Base-by-base conservation (phyloP, 2,888 invertebrate species). In the Leptinotarsa peninsularis region DNA sequence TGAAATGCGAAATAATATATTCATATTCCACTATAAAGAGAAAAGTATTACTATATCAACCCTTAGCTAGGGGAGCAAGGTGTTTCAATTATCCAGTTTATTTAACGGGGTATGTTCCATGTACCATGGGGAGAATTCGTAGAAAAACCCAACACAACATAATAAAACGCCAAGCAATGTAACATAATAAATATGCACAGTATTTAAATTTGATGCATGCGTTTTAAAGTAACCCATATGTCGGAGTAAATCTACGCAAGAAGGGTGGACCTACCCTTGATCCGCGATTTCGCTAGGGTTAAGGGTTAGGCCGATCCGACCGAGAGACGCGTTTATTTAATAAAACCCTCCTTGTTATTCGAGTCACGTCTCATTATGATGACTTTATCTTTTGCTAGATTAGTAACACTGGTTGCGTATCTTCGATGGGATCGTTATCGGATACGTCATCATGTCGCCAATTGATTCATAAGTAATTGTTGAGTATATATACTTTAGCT, bases 141-240 rank as follows among this genome's bases (percentile, higher is more conserved):
- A 27, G 15, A 14, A 63, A 63, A 63, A 63, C 15, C 5, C 60
- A 27, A 63, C 7, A 43, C 17, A 63, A 63, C 63, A 63, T 43
- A 63, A 33, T 63, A n/a, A 63, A 63, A 43, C 63, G 17, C 43
- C 4, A 43, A 63, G 63, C n/a, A 63, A 17, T 63, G 63, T 33
- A 33, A 63, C 63, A 43, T 63, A 27, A 33, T 76, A 77, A 74
- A 77, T 74, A 79, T 78, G 78, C 79, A 77, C 75, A 63, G 75
- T 73, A 76, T 79, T 78, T 76, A 75, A 85, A 84, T 84, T 83
- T 83, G 83, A 83, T 83, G 82, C 82, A 84, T 84, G 81, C 79
- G 81, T 82, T 85, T 85, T 85, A 85, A 86, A 85, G 81, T 84
- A 81, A 84, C 84, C 85, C 85, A 85, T 85, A 85, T 85, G 85